Evolutionary conservation across 2,113 vertebrate genomes (phyloP), one percentile per base, ranked within the genome.

Genomic region (Plectropomus leopardus): DNA sequence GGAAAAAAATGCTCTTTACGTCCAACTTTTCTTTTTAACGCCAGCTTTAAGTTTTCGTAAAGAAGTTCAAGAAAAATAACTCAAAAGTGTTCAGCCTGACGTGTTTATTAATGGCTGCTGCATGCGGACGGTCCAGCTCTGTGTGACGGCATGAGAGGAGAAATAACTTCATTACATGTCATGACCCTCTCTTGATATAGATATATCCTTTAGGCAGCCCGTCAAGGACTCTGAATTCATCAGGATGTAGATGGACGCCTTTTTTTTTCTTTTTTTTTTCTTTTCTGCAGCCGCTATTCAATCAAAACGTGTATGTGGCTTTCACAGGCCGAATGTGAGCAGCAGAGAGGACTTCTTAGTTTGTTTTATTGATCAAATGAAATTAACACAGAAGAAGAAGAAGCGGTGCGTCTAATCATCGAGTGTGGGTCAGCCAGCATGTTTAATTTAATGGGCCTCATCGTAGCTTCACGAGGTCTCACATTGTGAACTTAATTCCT

Each of bases 401-500:
- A 79, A 79, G 80, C 76, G 57, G 71, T 53, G 40, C 23, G 26
- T 85, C 81, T 88, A 75, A 88, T 86, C 86, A 79, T 76, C 70
- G 84, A 73, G 84, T 76, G 66, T 30, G 67, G 85, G 86, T 91
- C 82, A 77, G 87, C 78, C 73, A 2, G 66, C 87, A 82, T 90
- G 83, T 89, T 92, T 91, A 89, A 92, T 92, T 92, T 87, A 93
- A 91, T 93, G 88, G 90, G 84, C 89, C 88, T 92, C 89, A 55
- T 87, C 55, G 76, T 72, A 59, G 80, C 80, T 81, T 74, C 73
- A 26, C 79, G 28, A 89, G 89, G 92, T 87, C 89, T 89, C 89
- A 90, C 92, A 84, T 92, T 87, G 92, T 87, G 92, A 89, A 92
- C 91, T 91, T 92, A 92, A 92, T 93, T 91, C 92, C 88, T 92